Evolutionary conservation across 2,888 invertebrate species (phyloP).

Genomic region (Zeuzera pyrina): DNA sequence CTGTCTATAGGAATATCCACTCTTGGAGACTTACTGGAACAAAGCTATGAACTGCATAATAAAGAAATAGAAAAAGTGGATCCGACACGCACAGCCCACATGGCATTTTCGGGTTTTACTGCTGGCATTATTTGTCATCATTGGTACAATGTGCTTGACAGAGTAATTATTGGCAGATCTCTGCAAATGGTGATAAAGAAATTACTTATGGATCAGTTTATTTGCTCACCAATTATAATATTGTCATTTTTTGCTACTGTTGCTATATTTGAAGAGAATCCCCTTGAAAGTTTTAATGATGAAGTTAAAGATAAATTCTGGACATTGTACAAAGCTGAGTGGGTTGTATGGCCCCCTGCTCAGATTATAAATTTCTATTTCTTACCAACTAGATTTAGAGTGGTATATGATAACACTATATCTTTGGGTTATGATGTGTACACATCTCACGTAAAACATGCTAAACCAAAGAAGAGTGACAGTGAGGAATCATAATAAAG

Average conservation of each 20-base stretch:
- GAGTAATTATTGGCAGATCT: slow-evolving; percentile 78
- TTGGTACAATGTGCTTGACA: slow-evolving; percentile 88
- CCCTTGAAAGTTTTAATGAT: slow-evolving; percentile 72
- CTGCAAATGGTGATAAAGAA: slow-evolving; percentile 80
- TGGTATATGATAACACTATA: slow-evolving; percentile 89
- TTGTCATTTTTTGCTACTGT: slow-evolving; percentile 83
- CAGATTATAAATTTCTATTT: slow-evolving; percentile 94
- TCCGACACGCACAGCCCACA: slow-evolving; percentile 77
- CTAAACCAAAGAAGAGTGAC: slow-evolving; percentile 21
- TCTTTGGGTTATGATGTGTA: slow-evolving; percentile 90
- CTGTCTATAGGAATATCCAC: slow-evolving; percentile 85
- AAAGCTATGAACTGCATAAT: slow-evolving; percentile 80
- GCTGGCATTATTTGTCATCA: slow-evolving; percentile 88
- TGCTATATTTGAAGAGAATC: slow-evolving; percentile 79
- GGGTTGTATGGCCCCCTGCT: slow-evolving; percentile 94
- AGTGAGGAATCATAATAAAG: slow-evolving; percentile 1
- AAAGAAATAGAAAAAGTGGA: slow-evolving; percentile 73
- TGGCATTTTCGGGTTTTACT: slow-evolving; percentile 83
- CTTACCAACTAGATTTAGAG: slow-evolving; percentile 85
- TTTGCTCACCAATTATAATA: slow-evolving; percentile 88
- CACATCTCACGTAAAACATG: slow-evolving; percentile 85
- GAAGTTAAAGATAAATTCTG: slow-evolving; percentile 83
- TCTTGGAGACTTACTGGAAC: slow-evolving; percentile 85
- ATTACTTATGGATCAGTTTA: slow-evolving; percentile 84
- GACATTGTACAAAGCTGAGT: slow-evolving; percentile 88